Base-by-base conservation (phyloP, 2,888 invertebrate species). In the Chouioia cunea region DNA sequence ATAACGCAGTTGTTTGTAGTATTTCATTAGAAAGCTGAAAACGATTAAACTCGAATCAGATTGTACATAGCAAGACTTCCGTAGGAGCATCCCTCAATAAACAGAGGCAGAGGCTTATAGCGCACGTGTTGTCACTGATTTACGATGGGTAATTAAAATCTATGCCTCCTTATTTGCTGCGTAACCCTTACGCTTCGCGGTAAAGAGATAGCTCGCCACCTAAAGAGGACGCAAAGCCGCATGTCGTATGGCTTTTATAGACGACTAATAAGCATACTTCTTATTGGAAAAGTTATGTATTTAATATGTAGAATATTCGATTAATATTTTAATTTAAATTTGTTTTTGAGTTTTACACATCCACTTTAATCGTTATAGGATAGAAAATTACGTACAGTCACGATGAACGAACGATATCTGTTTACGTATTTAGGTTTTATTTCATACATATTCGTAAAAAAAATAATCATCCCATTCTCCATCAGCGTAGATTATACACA, bases 81-180 rank as follows among this genome's bases (percentile, higher is more conserved):
- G 65, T 22, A 22, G 58, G 22, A 65, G 59, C 53, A 59, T 66
- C 66, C 76, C 77, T 79, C 79, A 79, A 83, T 83, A 83, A 84
- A 84, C 82, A 83, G 82, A 79, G 77, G 76, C 77, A 76, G 79
- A 79, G 77, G 79, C 82, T 83, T 83, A 83, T 79, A 76, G 79
- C 82, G 84, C 85, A 85, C 84, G 84, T 85, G 85, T 83, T 85
- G 85, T 85, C 84, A 79, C 79, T 85, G 85, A 85, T 85, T 85
- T 85, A 85, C 82, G 82, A 76, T 72, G 70, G 81, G 85, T 82
- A 85, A 85, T 85, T 85, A 85, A 83, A 84, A 82, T 83, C 81
- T 77, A 79, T 36, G 79, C 79, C 79, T 79, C 80, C 83, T 83
- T 83, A 84, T 84, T 83, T 81, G 83, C 81, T 78, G 76, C 74